Evolutionary conservation across 1,140 invertebrate genomes (phyloP).

Genomic region (Lycorma delicatula): DNA sequence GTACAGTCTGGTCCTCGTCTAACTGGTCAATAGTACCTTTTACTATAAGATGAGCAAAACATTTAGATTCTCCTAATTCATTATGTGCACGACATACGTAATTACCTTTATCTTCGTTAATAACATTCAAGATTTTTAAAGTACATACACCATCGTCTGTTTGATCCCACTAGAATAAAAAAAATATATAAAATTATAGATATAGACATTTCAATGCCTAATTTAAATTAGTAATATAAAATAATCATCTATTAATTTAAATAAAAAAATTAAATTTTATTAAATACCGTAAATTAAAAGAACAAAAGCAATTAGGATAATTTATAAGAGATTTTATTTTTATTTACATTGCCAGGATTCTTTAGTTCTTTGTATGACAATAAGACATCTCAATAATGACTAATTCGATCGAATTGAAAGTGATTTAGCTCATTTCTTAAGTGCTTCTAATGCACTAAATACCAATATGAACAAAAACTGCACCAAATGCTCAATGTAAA

Average conservation of each 20-base stretch:
- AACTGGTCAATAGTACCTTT: slow-evolving; percentile 39
- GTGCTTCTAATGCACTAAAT: too few species aligned
- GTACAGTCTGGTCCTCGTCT: slow-evolving; percentile 4
- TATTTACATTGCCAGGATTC: too few species aligned
- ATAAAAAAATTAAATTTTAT: background rate
- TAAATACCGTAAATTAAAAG: too few species aligned
- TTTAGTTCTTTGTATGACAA: too few species aligned
- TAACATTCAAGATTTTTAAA: slow-evolving; percentile 48
- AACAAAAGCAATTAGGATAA: too few species aligned
- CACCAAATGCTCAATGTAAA: too few species aligned
- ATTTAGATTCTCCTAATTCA: slow-evolving; percentile 64
- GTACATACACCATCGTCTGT: slow-evolving; percentile 46
- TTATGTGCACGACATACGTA: slow-evolving; percentile 69
- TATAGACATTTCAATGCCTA: background rate
- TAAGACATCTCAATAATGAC: too few species aligned
- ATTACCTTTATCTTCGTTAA: slow-evolving; percentile 58
- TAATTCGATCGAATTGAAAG: too few species aligned
- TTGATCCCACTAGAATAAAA: slow-evolving; percentile 35
- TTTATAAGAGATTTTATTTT: too few species aligned
- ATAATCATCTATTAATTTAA: background rate
- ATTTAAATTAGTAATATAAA: too few species aligned
- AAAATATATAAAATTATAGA: background rate
- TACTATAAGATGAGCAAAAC: slow-evolving; percentile 67
- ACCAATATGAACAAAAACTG: too few species aligned
- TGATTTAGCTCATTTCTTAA: too few species aligned